A percentile compares a stretch with the other conserved stretches of the same genome.
These are phyloP conservation scores for Leucophenga montana DNA, from an alignment of 2,888 invertebrate species.

Conservation along the genomic window DNA sequence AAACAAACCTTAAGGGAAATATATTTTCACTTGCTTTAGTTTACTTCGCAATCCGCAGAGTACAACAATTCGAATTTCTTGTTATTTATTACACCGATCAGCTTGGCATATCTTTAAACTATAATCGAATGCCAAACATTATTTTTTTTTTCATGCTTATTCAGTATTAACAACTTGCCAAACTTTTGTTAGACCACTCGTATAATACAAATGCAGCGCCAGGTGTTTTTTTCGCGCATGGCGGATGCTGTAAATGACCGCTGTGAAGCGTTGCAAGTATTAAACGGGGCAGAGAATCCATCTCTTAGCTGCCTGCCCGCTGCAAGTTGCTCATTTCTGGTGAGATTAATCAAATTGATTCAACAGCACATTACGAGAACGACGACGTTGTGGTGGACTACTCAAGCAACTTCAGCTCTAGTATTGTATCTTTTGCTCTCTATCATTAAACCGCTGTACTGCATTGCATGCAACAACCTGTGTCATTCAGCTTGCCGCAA, in stretches of 20 bases:
- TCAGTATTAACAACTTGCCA: too few relatives aligned
- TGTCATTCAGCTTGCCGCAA: constrained; percentile 3
- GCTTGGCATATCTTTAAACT: too few relatives aligned
- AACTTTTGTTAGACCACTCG: too few relatives aligned
- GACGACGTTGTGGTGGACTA: neutral
- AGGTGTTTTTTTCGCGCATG: constrained; percentile 14
- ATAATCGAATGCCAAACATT: too few relatives aligned
- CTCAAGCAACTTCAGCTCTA: neutral
- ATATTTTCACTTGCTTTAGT: too few relatives aligned
- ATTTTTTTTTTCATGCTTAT: too few relatives aligned
- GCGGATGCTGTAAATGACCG: constrained; percentile 28
- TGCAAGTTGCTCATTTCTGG: constrained; percentile 27
- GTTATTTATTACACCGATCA: too few relatives aligned
- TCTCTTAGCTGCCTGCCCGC: constrained; percentile 10
- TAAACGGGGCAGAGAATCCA: neutral
- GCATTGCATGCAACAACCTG: neutral
- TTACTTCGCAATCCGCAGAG: too few relatives aligned
- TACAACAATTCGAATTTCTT: too few relatives aligned
- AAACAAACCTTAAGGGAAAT: too few relatives aligned
- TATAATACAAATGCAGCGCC: neutral
- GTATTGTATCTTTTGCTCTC: neutral
- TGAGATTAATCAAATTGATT: constrained; percentile 31
- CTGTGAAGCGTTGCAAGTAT: neutral
- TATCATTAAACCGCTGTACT: too few relatives aligned
- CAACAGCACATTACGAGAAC: constrained; percentile 8